A percentile compares a stretch with the other conserved stretches of the same genome.
Conservation (phyloP, 2,113 vertebrate species). For the Neolamprologus longior region DNA sequence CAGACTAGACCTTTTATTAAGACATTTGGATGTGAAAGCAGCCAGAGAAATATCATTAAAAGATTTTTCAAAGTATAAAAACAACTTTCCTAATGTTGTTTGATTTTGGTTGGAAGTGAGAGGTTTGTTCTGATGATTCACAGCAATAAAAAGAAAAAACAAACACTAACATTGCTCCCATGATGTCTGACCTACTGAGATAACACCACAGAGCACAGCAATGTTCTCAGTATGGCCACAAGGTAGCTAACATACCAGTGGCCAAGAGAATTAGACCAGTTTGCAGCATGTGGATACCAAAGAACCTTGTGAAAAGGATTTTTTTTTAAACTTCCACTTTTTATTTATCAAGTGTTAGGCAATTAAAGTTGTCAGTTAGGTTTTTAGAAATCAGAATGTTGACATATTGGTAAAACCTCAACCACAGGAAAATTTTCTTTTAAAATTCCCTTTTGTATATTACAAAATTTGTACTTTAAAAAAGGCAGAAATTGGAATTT, state of each 20-base stretch:
- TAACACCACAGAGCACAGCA: neutral
- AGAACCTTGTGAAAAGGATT: neutral
- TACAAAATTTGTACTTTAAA: neutral
- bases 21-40: neutral
- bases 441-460: neutral
- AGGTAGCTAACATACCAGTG: neutral
- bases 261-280: neutral
- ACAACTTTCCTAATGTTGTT: neutral
- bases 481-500: neutral
- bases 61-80: neutral
- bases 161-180: neutral
- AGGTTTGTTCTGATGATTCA: neutral
- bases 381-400: neutral
- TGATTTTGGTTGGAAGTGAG: neutral
- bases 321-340: neutral
- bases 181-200: neutral
- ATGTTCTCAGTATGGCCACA: neutral
- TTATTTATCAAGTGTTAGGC: neutral
- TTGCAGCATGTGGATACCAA: no score
- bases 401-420: neutral
- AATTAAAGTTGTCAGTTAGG: neutral
- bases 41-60: neutral
- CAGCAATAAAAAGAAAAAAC: neutral
- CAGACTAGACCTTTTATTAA: neutral
- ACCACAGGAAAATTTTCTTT: neutral